These are phyloP conservation scores for Otus sunia DNA, from an alignment of 2,113 vertebrate genomes.

Conservation along the genomic window DNA sequence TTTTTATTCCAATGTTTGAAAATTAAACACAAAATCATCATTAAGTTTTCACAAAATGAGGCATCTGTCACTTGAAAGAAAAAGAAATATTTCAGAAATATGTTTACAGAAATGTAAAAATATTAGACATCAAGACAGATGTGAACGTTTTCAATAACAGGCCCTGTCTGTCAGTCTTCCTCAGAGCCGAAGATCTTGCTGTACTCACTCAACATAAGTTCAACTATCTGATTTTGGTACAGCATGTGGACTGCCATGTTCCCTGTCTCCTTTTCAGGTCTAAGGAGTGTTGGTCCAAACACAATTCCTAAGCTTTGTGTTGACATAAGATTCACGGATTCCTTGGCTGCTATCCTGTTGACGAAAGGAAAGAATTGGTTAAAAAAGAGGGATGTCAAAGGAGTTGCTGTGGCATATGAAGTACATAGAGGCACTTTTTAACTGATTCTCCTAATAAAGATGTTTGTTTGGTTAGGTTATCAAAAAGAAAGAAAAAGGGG, in stretches of 20 bases:
- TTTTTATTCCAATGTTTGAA: constrained; percentile 83
- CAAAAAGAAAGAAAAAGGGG: background rate
- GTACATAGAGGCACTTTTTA: background rate
- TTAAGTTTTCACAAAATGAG: constrained; percentile 81
- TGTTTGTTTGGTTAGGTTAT: background rate
- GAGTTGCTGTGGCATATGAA: constrained; percentile 22
- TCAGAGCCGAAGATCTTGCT: constrained; percentile 82
- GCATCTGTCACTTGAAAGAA: constrained; percentile 82
- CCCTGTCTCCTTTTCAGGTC: constrained; percentile 85
- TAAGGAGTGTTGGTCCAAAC: constrained; percentile 93
- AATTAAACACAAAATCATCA: constrained; percentile 79
- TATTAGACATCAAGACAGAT: constrained; percentile 84
- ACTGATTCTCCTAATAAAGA: background rate
- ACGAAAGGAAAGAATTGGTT: constrained; percentile 51
- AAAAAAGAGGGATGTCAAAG: constrained; percentile 34
- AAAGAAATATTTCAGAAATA: constrained; percentile 84
- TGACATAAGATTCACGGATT: constrained; percentile 91
- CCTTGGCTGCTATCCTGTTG: constrained; percentile 85
- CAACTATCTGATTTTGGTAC: constrained; percentile 95
- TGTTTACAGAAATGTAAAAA: constrained; percentile 87
- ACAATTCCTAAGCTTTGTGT: constrained; percentile 93
- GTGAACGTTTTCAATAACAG: constrained; percentile 74
- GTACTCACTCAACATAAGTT: constrained; percentile 87
- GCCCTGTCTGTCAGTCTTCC: constrained; percentile 80
- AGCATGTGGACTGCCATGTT: constrained; percentile 94